A percentile compares a stretch with the other conserved stretches of the same genome.
Conservation (phyloP, 2,113 vertebrate species). For the Glareola pratincola region DNA sequence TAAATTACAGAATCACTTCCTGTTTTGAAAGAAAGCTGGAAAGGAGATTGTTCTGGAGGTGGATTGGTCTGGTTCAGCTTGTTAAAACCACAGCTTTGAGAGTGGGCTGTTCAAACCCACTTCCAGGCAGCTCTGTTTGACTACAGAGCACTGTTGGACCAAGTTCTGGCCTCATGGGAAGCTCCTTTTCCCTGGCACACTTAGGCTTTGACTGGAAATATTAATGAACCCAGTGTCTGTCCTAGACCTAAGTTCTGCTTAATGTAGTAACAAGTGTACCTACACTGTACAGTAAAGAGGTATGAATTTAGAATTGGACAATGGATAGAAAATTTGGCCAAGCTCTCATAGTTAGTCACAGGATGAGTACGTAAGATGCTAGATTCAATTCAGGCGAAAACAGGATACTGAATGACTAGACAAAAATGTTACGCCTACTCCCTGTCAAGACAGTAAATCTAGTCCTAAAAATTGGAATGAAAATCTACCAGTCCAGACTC, state of each 20-base stretch:
- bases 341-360: constrained; percentile 12
- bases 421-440: constrained; percentile 17
- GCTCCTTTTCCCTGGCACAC: background rate
- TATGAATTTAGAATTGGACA: background rate
- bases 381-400: constrained; percentile 35
- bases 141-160: background rate
- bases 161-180: background rate
- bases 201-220: background rate
- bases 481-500: background rate
- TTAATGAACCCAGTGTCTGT: background rate
- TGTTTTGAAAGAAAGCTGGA: constrained; percentile 37
- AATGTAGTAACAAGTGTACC: background rate
- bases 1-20: background rate
- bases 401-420: constrained; percentile 32
- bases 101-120: constrained; percentile 1
- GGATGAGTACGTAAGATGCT: background rate
- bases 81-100: constrained; percentile 12
- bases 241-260: background rate
- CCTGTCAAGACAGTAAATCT: background rate
- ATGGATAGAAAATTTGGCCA: background rate
- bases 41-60: background rate
- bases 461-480: background rate
- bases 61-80: constrained; percentile 35
- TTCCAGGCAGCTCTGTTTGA: background rate
- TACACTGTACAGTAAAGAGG: background rate